Evolutionary conservation across 35 echinoderm and acorn worm genomes (phyloP), one percentile per base, ranked within the genome.

Genomic region (Patiria miniata): DNA sequence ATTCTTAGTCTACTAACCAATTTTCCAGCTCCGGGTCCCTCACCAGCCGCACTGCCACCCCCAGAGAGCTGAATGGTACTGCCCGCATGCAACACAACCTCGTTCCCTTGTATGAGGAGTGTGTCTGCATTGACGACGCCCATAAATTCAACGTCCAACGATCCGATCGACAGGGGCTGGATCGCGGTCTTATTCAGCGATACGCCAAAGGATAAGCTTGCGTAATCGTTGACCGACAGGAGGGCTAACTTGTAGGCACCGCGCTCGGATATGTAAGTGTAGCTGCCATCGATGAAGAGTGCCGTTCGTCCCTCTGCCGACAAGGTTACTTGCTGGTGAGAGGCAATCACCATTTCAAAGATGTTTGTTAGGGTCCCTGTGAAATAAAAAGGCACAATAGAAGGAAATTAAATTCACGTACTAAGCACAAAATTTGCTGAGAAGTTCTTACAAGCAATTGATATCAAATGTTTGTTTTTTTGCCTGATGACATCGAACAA

Each of bases 291-390:
- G 14, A 83, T 83, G 54, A 60, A 90, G 18, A 90, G 40, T 26
- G 94, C 83, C 42, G 94, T 97, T 26, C 94, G 76, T n/a, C 86
- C 94, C 39, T 86, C 44, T 4, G 90, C 19, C 14, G 94, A 97
- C 7, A 97, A 78, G 10, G 83, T 90, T 8, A 97, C 33, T 47
- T 61, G 38, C 55, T 93, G 91, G 85, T 90, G 33, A 39, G 94
- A 42, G 0, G 86, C 94, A 21, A 93, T 65, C 39, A 97, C 79
- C 36, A 97, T 55, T 37, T 97, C 84, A 83, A 89, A 89, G 21
- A 97, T 83, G 38, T 97, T 97, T 14, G 94, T 97, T 12, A 97
- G 69, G 34, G 82, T 90, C 52, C 88, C 88, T 90, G 78, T 44
- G 65, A 78, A 38, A 68, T 36, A 37, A 50, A 76, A 5, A 77